These are phyloP conservation scores for Potamarius usumacintae DNA, from an alignment of 2,113 vertebrate species.

Conservation along the genomic window DNA sequence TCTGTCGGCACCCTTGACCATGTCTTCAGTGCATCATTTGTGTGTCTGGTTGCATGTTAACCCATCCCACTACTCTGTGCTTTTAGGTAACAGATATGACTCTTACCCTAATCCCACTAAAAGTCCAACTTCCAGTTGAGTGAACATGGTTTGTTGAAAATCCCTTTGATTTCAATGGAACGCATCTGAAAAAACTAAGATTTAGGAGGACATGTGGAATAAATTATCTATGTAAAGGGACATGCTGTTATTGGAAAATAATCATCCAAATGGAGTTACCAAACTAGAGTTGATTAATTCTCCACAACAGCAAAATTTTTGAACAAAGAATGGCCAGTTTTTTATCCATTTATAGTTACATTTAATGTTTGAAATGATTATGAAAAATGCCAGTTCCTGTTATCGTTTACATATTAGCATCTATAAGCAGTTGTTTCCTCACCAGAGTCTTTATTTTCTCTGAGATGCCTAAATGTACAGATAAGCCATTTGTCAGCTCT, in stretches of 20 bases:
- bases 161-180: neutral
- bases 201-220: neutral
- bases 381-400: too few species aligned
- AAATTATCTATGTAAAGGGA: neutral
- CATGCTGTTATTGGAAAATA: neutral
- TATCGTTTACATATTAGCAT: too few species aligned
- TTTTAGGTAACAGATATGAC: neutral
- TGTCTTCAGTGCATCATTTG: neutral
- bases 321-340: neutral
- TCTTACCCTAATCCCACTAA: conserved; percentile 46
- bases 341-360: neutral
- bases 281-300: neutral
- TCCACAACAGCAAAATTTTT: neutral
- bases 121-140: conserved; percentile 31
- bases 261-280: neutral
- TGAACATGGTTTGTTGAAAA: neutral
- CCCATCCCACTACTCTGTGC: conserved; percentile 19
- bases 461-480: conserved; percentile 31
- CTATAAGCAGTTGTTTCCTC: too few species aligned
- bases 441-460: neutral
- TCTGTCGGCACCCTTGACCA: neutral
- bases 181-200: neutral
- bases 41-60: neutral
- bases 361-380: neutral
- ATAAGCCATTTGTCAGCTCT: neutral